Conservation (phyloP, 2,797 vertebrate species). For the Acrossocheilus wenchowensis region DNA sequence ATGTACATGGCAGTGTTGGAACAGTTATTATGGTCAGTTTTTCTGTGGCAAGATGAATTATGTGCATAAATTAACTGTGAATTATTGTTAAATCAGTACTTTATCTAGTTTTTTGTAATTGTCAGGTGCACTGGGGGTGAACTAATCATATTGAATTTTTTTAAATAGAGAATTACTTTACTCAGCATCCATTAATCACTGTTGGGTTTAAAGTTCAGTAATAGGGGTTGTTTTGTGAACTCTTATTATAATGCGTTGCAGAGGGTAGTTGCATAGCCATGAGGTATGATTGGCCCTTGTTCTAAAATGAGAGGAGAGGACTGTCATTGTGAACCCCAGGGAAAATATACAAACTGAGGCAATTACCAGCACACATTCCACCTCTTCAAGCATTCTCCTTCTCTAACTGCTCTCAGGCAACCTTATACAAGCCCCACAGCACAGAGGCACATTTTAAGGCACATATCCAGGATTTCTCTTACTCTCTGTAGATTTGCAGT, state of each 20-base stretch:
- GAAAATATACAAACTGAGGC: constrained; percentile 6
- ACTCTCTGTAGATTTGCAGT: not conserved
- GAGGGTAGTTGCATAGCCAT: not conserved
- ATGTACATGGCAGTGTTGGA: not conserved
- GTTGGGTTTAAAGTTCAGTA: constrained; percentile 21
- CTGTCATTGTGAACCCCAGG: constrained; percentile 17
- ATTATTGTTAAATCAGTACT: constrained; percentile 1
- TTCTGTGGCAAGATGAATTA: not conserved
- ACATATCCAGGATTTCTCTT: not conserved
- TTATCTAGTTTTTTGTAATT: constrained; percentile 20
- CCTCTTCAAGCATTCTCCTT: not conserved
- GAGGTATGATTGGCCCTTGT: constrained; percentile 20
- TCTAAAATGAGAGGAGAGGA: constrained; percentile 22
- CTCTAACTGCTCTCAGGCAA: not conserved
- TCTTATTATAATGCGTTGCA: constrained; percentile 12
- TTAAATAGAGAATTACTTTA: constrained; percentile 25
- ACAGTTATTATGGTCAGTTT: not conserved
- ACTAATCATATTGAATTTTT: constrained; percentile 33
- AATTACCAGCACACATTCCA: constrained; percentile 1
- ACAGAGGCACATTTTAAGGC: not conserved
- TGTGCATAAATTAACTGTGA: constrained; percentile 10
- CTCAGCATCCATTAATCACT: constrained; percentile 20
- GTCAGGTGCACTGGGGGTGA: constrained; percentile 5
- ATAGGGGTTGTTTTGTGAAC: constrained; percentile 6
- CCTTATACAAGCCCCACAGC: not conserved